Percentiles rank a stretch among this genome's conserved stretches.
Conservation (phyloP, 2,113 vertebrate genomes). For the Mionectes macconnelli region DNA sequence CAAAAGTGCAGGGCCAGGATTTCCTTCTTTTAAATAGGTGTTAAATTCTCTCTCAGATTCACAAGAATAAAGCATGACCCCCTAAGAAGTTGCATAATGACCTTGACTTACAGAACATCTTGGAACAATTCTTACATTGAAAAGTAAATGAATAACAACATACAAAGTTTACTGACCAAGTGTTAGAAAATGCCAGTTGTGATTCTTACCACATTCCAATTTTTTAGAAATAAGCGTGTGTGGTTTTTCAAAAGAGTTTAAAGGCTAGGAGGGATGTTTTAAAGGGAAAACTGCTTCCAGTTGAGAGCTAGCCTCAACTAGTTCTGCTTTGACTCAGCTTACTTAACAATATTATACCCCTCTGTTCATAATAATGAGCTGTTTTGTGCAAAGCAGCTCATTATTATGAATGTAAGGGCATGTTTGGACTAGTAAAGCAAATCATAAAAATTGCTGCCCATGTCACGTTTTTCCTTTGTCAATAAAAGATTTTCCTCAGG, state of each 20-base stretch:
- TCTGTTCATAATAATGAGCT: slow-evolving; percentile 72
- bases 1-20: neutral
- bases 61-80: slow-evolving; percentile 13
- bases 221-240: slow-evolving; percentile 38
- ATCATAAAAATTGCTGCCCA: slow-evolving; percentile 67
- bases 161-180: slow-evolving; percentile 34
- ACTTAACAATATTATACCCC: slow-evolving; percentile 63
- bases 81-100: slow-evolving; percentile 53
- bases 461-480: slow-evolving; percentile 52
- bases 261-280: slow-evolving; percentile 22
- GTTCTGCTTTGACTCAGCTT: slow-evolving; percentile 65
- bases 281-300: slow-evolving; percentile 51
- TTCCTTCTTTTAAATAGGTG: slow-evolving; percentile 45
- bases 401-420: slow-evolving; percentile 74
- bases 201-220: slow-evolving; percentile 31
- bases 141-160: slow-evolving; percentile 36
- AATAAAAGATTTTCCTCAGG: slow-evolving; percentile 66
- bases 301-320: slow-evolving; percentile 50
- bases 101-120: slow-evolving; percentile 37
- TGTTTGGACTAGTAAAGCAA: slow-evolving; percentile 76
- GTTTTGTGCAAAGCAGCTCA: slow-evolving; percentile 72
- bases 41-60: slow-evolving; percentile 50
- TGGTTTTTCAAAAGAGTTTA: slow-evolving; percentile 63
- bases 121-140: slow-evolving; percentile 59
- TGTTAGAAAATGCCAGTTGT: slow-evolving; percentile 20